phyloP scores from a whole-genome alignment of 2,113 vertebrate species.

The Acanthisitta chloris region DNA sequence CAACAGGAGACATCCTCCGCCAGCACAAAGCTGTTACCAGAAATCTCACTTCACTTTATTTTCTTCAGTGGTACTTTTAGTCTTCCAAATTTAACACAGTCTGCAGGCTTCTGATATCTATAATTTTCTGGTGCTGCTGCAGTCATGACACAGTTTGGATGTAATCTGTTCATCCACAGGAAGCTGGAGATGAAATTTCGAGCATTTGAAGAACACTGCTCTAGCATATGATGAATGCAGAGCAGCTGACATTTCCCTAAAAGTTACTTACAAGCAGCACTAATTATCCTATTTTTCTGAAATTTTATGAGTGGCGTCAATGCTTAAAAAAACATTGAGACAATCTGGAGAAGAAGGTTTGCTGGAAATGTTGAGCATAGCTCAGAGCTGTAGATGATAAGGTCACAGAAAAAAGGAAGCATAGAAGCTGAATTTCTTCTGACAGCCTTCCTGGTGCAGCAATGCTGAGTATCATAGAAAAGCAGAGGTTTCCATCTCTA shows the following conservation, averaged over 20 bases:
- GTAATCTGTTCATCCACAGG: background rate
- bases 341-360: background rate
- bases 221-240: background rate
- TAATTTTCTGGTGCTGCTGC: background rate
- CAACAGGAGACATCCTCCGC: background rate
- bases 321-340: background rate
- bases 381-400: background rate
- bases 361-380: background rate
- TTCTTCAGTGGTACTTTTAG: background rate
- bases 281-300: constrained; percentile 14
- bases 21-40: background rate
- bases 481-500: background rate
- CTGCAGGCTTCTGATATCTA: background rate
- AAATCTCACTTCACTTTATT: background rate
- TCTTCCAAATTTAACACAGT: background rate
- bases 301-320: background rate
- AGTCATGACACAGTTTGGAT: background rate
- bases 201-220: background rate
- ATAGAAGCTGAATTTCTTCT: background rate
- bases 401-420: background rate
- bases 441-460: background rate
- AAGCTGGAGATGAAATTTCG: background rate
- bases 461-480: background rate
- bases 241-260: constrained; percentile 19
- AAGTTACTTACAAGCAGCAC: constrained; percentile 1